Conservation (phyloP, 1,140 invertebrate species). For the Cyclina sinensis region DNA sequence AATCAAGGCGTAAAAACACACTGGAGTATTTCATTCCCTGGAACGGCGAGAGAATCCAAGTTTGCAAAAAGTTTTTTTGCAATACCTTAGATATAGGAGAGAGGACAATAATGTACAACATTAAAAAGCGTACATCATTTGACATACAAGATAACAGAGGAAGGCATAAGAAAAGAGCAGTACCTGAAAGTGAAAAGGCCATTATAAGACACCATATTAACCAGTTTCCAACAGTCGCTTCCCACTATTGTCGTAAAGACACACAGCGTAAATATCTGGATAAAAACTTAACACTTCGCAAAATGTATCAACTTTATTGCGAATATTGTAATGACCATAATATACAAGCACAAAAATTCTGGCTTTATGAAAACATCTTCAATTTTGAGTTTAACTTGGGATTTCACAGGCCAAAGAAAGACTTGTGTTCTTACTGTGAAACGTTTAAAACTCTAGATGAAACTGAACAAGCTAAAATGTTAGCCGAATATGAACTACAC, state of each 20-base stretch:
- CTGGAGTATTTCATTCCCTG: not conserved
- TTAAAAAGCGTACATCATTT: not conserved
- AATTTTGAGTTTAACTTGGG: slow-evolving; percentile 6
- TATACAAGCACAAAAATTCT: not conserved
- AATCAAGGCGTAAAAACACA: not conserved
- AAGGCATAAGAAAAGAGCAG: not conserved
- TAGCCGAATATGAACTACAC: not conserved
- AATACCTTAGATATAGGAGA: not conserved
- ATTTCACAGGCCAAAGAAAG: not conserved
- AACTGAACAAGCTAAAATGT: not conserved
- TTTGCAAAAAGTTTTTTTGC: not conserved
- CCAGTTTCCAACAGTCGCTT: slow-evolving; percentile 2
- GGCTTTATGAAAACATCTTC: not conserved
- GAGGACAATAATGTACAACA: not conserved
- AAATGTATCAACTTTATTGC: slow-evolving; percentile 35
- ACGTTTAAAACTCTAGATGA: not conserved
- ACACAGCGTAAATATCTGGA: slow-evolving; percentile 19
- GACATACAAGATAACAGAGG: not conserved
- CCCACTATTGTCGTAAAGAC: slow-evolving; percentile 47
- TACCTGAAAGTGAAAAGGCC: not conserved
- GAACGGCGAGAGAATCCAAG: not conserved
- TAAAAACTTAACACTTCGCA: not conserved
- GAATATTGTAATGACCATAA: not conserved
- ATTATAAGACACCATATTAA: slow-evolving; percentile 22
- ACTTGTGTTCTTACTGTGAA: not conserved